Percentiles rank a stretch among this genome's conserved stretches.
Conservation (phyloP, 1,140 invertebrate species). For the Eumaeus atala region DNA sequence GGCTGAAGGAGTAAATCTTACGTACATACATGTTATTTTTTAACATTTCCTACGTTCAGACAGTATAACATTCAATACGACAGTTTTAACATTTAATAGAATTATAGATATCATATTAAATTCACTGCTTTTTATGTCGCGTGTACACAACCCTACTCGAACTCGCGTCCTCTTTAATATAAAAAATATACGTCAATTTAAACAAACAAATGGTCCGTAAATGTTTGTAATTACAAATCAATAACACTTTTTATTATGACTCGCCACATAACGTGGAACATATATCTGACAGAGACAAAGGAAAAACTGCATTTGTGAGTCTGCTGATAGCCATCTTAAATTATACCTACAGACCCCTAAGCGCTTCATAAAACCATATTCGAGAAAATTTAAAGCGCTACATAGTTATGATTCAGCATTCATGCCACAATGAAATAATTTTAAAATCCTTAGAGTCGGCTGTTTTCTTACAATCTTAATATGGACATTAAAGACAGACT, state of each 20-base stretch:
- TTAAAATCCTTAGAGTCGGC: constrained; percentile 26
- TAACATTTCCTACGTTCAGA: no score
- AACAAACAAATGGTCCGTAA: constrained; percentile 7
- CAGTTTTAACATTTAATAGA: no score
- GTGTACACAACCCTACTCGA: no score
- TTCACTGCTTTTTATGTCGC: no score
- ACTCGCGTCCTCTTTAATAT: not conserved
- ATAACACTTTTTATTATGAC: not conserved
- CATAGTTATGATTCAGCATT: constrained; percentile 28
- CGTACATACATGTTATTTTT: no score
- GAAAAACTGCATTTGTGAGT: not conserved
- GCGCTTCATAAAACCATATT: constrained; percentile 28
- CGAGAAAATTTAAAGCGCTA: constrained; percentile 29
- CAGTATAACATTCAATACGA: no score
- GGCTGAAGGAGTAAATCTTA: no score
- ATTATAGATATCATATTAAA: no score
- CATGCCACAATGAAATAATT: constrained; percentile 33
- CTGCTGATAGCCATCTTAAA: not conserved
- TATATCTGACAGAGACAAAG: not conserved
- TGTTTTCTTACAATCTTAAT: constrained; percentile 35
- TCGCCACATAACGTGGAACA: not conserved
- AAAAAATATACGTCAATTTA: constrained; percentile 3
- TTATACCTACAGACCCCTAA: not conserved
- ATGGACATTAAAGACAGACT: constrained; percentile 46
- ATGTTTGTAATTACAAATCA: constrained; percentile 1